Base-by-base conservation (phyloP, 2,113 vertebrate species). In the Oncorhynchus mykiss region DNA sequence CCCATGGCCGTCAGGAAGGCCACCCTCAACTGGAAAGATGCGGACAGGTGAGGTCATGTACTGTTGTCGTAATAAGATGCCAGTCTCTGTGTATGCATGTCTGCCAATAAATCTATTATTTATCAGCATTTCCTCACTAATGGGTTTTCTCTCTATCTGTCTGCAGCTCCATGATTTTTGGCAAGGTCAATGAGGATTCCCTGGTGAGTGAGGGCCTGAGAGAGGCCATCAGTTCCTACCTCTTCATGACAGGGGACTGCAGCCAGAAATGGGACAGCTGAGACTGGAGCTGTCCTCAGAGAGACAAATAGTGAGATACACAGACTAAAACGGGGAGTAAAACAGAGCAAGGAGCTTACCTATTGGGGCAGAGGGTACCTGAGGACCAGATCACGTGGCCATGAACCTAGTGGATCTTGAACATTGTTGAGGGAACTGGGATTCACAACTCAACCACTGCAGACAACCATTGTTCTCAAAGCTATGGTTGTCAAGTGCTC, bases 221-320 rank as follows among this genome's bases (percentile, higher is more conserved):
- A 57, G 93, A 95, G 64, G 89, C 94, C 68, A 87, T 95, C 70
- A 93, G 84, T 78, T 95, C 94, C 60, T 95, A 95, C 77, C 87
- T 95, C 69, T 92, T 87, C 62, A 88, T 95, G 88, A 91, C 93
- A 0, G 92, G 94, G 0, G 81, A 29, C 4, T 70, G 84, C 60
- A 73, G 76, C 27, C 79, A 45, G 20, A 65, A 72, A 80, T 79
- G 71, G 79, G 84, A 79, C 12, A 54, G 81, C 66, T 77, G 71
- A 81, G 2, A 9, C 16, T 16, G 2, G 13, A 27, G 24, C 49
- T 62, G 59, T 2, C 59, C 59, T 22, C n/a, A 8, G 16, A 8
- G n/a, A n/a, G 13, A 62, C n/a, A 62, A 62, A 7, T 16, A 62
- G 2, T 7, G 59, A 62, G 20, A 62, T 62, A 2, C 59, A 62